phyloP scores from a whole-genome alignment of 1,140 invertebrate species.

The Euglossa dilemma region DNA sequence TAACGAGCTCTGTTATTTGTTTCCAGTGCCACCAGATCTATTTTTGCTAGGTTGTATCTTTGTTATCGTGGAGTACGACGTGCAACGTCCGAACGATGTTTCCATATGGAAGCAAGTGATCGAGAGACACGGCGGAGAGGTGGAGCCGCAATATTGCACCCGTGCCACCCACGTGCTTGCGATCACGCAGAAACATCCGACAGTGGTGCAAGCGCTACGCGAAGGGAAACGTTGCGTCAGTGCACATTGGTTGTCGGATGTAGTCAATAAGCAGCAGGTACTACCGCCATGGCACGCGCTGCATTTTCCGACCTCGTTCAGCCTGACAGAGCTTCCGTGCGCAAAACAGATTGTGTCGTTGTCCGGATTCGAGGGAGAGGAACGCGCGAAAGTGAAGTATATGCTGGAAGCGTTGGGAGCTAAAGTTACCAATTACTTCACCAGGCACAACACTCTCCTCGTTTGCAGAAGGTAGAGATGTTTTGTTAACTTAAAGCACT shows the following conservation, averaged over 20 bases:
- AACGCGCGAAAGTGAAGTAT: slow-evolving; percentile 89
- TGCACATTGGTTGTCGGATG: slow-evolving; percentile 96
- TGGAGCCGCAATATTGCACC: slow-evolving; percentile 91
- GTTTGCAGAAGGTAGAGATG: slow-evolving; percentile 84
- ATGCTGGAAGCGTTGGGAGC: slow-evolving; percentile 95
- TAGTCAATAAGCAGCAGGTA: slow-evolving; percentile 91
- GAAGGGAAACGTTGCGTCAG: slow-evolving; percentile 93
- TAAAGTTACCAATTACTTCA: slow-evolving; percentile 89
- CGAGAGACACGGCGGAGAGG: slow-evolving; percentile 93
- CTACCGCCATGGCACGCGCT: slow-evolving; percentile 95
- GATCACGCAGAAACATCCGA: slow-evolving; percentile 93
- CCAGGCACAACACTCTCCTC: slow-evolving; percentile 88
- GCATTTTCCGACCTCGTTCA: slow-evolving; percentile 93
- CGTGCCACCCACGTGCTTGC: slow-evolving; percentile 96
- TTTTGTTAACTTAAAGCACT: slow-evolving; percentile 16
- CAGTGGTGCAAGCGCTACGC: slow-evolving; percentile 89
- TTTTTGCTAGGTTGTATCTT: slow-evolving; percentile 97
- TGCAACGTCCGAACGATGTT: slow-evolving; percentile 85
- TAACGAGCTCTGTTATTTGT: slow-evolving; percentile 54
- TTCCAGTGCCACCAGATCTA: slow-evolving; percentile 91
- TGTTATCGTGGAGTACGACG: slow-evolving; percentile 89
- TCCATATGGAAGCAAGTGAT: slow-evolving; percentile 92
- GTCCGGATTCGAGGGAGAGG: slow-evolving; percentile 93
- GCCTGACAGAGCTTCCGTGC: slow-evolving; percentile 85
- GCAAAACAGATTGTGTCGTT: slow-evolving; percentile 89